Base-by-base conservation (phyloP, 2,888 invertebrate species). In the Syrphus vitripennis region DNA sequence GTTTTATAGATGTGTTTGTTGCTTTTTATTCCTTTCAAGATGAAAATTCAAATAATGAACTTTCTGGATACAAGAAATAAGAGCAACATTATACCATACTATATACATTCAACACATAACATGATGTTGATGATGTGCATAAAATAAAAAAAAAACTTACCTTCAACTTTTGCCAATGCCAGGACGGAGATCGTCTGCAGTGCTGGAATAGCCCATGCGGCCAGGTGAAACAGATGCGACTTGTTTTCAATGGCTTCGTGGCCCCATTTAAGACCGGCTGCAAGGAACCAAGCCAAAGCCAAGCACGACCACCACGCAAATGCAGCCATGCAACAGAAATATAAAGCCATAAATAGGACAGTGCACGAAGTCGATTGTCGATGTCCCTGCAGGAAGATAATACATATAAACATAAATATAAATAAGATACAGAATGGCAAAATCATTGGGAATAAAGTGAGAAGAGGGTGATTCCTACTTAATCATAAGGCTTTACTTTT, bases 221-320 rank as follows among this genome's bases (percentile, higher is more conserved):
- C 97, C 89, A 98, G 94, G 94, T 99, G 99, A 92, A 99, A 99
- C 92, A 98, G 98, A 93, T 98, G 98, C 12, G 98, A 98, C 93
- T 98, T 97, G 71, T 98, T 97, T 93, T 98, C 98, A 90, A 99
- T 98, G 42, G 98, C 98, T 94, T 99, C 99, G 92, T 98, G 98
- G 55, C 98, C 98, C 98, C 98, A 99, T 93, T 98, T 98, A 79
- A 98, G 94, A 37, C 98, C 98, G 83, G 98, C 98, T 50, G 98
- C 98, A 90, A 99, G 93, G 93, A 98, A 98, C 98, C 98, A 99
- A 74, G 98, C 98, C 87, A 99, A 94, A 19, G 98, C 98, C 90
- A 99, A 93, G 89, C 98, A 96, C 70, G 98, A 98, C 98, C 98
- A 99, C 98, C 99, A 98, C 90, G 98, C 97, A 91, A 97, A 97